Conservation (phyloP, 23 tunicate species). For the Trididemnum clinides region DNA sequence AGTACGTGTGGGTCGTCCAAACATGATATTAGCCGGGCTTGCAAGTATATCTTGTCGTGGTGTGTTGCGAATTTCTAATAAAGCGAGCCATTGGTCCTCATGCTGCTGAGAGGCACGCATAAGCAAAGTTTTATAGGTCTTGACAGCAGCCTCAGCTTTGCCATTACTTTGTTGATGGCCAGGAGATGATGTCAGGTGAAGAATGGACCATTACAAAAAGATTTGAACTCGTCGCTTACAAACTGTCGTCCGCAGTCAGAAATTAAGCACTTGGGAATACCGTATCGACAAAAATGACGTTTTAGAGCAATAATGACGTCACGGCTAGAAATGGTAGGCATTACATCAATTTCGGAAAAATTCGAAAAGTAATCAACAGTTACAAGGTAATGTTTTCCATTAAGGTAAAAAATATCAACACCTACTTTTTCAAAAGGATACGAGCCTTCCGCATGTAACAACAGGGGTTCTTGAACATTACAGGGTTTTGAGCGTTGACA, state of each 20-base stretch:
- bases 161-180: conserved; percentile 32
- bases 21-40: conserved; percentile 23
- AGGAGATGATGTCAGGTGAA: conserved; percentile 15
- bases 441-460: conserved; percentile 1
- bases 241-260: conserved; percentile 38
- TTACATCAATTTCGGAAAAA: conserved; percentile 38
- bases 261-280: conserved; percentile 27
- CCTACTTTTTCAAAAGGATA: conserved; percentile 32
- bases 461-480: background rate
- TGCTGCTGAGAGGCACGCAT: background rate
- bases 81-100: conserved; percentile 21
- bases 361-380: conserved; percentile 43
- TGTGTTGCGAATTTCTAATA: conserved; percentile 21
- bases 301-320: conserved; percentile 25
- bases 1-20: conserved; percentile 26
- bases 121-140: background rate
- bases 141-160: conserved; percentile 31
- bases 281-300: conserved; percentile 28
- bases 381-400: conserved; percentile 15
- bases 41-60: conserved; percentile 6
- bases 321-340: background rate
- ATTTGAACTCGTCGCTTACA: background rate
- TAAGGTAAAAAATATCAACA: conserved; percentile 32
- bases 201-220: conserved; percentile 19
- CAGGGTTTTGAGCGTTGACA: conserved; percentile 6